Conservation (phyloP, 2,113 vertebrate species). For the Emydocephalus ijimae region DNA sequence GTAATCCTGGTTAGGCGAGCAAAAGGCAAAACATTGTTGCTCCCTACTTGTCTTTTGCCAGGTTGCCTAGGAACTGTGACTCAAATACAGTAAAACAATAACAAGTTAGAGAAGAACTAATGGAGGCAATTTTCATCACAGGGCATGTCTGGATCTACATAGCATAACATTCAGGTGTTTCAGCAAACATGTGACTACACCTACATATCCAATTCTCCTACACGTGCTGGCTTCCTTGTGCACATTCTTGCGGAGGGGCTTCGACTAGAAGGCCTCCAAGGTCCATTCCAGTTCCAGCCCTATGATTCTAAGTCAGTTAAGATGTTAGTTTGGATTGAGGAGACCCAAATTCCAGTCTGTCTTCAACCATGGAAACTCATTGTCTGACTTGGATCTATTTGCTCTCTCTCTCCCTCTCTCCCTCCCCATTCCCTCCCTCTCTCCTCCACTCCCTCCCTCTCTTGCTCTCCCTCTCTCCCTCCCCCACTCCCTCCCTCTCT, state of each 20-base stretch:
- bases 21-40: neutral
- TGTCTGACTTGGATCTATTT: neutral
- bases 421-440: accelerated
- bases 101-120: neutral
- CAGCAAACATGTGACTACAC: neutral
- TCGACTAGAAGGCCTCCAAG: too few species aligned
- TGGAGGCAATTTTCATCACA: neutral
- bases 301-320: neutral
- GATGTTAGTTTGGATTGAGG: neutral
- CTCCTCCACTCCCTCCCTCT: too few species aligned
- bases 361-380: neutral
- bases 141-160: neutral
- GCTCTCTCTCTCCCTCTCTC: too few species aligned
- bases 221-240: too few species aligned
- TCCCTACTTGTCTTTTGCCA: neutral
- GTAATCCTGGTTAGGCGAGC: neutral
- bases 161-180: neutral
- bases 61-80: neutral
- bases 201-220: neutral
- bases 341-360: neutral
- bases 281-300: too few species aligned
- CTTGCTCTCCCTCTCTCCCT: neutral
- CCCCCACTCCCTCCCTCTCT: too few species aligned
- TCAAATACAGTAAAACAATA: neutral
- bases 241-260: too few species aligned